These are phyloP conservation scores for Pygoscelis adeliae DNA, from an alignment of 2,113 vertebrate species.

Conservation along the genomic window DNA sequence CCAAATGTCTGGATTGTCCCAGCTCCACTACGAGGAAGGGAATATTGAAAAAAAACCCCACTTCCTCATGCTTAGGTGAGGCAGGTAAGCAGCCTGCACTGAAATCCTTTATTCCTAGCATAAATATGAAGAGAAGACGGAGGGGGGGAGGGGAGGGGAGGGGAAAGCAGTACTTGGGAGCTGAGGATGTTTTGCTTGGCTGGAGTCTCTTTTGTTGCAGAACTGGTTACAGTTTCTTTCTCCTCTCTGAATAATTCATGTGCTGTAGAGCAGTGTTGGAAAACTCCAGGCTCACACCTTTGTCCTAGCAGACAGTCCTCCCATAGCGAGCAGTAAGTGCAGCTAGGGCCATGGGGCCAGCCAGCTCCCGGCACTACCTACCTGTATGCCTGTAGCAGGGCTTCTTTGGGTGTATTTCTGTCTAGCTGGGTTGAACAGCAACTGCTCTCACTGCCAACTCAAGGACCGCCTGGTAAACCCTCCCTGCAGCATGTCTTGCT, in stretches of 20 bases:
- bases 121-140: not conserved
- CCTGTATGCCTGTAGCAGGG: fast-evolving
- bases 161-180: not conserved
- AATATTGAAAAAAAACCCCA: not conserved
- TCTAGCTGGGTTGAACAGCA: not conserved
- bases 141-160: not conserved
- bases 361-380: not conserved
- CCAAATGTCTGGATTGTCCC: not conserved
- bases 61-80: not conserved
- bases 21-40: not conserved
- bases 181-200: not conserved
- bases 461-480: not conserved
- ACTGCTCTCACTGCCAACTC: not conserved
- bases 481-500: not conserved
- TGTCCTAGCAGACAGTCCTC: not conserved
- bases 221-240: not conserved
- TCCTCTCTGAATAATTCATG: not conserved
- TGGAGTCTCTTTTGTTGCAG: not conserved
- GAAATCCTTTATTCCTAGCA: not conserved
- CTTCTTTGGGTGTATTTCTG: not conserved
- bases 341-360: not conserved
- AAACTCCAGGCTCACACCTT: not conserved
- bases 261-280: not conserved
- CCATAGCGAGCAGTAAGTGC: fast-evolving
- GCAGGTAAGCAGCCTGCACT: not conserved